Conservation (phyloP, 2,797 vertebrate species). For the Adrianichthys oophorus region DNA sequence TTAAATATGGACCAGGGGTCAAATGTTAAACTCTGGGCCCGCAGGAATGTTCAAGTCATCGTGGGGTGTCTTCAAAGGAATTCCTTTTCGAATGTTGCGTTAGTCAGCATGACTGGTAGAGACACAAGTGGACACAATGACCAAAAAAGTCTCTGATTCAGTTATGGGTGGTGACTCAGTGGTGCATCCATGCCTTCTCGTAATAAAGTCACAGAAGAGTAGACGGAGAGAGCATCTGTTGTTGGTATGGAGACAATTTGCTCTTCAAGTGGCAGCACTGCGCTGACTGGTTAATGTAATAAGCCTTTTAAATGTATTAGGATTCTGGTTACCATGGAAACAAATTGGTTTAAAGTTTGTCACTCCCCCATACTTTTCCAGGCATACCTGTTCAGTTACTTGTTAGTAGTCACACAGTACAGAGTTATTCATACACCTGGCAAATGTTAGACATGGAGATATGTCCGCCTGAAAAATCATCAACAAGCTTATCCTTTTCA, state of each 20-base stretch:
- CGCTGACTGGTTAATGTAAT: too few species aligned
- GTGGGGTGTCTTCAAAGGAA: constrained; percentile 32
- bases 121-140: constrained; percentile 16
- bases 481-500: constrained; percentile 33
- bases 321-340: too few species aligned
- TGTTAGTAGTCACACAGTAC: too few species aligned
- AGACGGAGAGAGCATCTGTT: constrained; percentile 30
- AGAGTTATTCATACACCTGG: too few species aligned
- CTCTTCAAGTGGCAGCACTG: too few species aligned
- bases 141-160: constrained; percentile 42
- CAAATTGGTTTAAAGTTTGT: too few species aligned
- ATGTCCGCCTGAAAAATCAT: background rate
- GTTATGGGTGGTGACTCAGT: constrained; percentile 54
- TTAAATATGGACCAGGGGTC: constrained; percentile 42
- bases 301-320: too few species aligned
- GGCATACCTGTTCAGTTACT: too few species aligned
- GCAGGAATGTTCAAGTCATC: constrained; percentile 39
- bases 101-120: constrained; percentile 29
- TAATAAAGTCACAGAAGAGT: constrained; percentile 24
- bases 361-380: too few species aligned
- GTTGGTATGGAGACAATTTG: constrained; percentile 1
- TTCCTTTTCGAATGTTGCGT: constrained; percentile 48
- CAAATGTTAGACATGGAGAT: too few species aligned
- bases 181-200: constrained; percentile 15
- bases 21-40: constrained; percentile 31